Conservation (phyloP, 2,888 invertebrate genomes). For the Brachylomia viminalis region DNA sequence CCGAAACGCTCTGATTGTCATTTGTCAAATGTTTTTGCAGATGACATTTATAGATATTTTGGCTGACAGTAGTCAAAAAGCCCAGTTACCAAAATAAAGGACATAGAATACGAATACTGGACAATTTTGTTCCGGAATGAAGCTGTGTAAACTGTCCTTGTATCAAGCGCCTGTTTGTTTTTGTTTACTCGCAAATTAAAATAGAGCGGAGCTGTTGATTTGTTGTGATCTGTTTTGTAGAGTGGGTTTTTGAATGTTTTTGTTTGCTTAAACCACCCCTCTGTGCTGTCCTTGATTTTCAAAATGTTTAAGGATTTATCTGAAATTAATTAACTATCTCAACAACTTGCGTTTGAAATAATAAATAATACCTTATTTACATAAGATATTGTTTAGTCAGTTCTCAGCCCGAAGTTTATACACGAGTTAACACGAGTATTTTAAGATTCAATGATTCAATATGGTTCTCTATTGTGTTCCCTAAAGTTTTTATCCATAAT, state of each 20-base stretch:
- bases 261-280: background rate
- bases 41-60: background rate
- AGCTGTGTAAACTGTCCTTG: background rate
- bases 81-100: background rate
- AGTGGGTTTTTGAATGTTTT: slow-evolving; percentile 21
- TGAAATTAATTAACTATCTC: background rate
- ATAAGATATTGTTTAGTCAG: background rate
- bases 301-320: background rate
- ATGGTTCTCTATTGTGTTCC: too few species aligned
- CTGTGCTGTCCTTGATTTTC: background rate
- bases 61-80: background rate
- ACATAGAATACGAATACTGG: background rate
- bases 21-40: background rate
- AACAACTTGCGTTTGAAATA: background rate
- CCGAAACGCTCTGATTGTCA: background rate
- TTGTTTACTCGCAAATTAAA: slow-evolving; percentile 28
- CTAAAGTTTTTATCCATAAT: too few species aligned
- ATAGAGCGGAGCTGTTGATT: slow-evolving; percentile 26
- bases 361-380: background rate
- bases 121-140: background rate
- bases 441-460: background rate
- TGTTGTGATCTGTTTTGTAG: slow-evolving; percentile 26
- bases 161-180: slow-evolving; percentile 32
- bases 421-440: background rate
- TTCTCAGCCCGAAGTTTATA: too few species aligned